phyloP scores from a whole-genome alignment of 2,113 vertebrate species.

The Aegithalos caudatus region DNA sequence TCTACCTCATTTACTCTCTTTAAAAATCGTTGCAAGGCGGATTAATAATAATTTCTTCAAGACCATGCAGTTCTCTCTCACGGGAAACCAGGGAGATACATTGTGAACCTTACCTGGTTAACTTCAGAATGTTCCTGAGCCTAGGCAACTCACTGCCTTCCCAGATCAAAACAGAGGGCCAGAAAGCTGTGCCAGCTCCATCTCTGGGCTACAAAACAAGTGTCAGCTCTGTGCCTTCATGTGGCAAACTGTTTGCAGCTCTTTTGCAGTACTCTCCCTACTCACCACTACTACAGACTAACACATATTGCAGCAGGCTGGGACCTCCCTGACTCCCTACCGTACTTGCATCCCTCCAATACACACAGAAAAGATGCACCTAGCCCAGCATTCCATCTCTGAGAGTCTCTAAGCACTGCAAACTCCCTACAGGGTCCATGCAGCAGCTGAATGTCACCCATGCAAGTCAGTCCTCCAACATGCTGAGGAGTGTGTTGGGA shows the following conservation, averaged over 20 bases:
- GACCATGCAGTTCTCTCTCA: neutral
- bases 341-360: neutral
- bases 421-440: neutral
- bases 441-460: neutral
- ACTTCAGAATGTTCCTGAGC: neutral
- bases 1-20: neutral
- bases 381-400: neutral
- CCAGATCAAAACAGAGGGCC: neutral
- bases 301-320: neutral
- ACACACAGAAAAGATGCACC: neutral
- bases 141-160: neutral
- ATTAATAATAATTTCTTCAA: neutral
- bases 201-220: neutral
- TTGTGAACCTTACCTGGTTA: neutral
- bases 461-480: rapidly evolving
- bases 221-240: neutral
- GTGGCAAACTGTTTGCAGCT: neutral
- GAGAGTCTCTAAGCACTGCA: neutral
- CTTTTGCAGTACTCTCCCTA: rapidly evolving
- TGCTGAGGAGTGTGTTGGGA: rapidly evolving
- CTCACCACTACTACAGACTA: neutral
- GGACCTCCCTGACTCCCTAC: neutral
- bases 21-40: neutral
- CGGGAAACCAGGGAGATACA: neutral
- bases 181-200: neutral